Base-by-base conservation (phyloP, 1,140 invertebrate genomes). In the Cylas formicarius region DNA sequence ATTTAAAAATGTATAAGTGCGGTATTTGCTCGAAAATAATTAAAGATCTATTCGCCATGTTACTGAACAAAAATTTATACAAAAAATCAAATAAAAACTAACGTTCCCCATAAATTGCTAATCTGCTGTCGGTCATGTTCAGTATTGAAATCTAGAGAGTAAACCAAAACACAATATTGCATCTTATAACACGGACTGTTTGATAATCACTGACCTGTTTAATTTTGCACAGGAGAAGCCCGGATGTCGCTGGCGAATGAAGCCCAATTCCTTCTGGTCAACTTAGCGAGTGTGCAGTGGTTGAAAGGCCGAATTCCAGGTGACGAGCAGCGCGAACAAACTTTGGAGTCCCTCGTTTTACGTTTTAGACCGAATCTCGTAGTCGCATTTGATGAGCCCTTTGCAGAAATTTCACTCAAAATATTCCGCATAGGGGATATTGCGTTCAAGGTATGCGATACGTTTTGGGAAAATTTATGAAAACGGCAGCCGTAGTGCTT, bases 261-360 rank as follows among this genome's bases (percentile, higher is more conserved):
- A 72, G 87, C 86, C 1, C 90, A 94, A 63, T 94, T 81, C 68
- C 72, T 96, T 23, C 62, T 95, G 14, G 71, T 95, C 10, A 90
- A 84, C 61, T 67, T 74, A 52, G 72, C 78, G 8, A 93, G 89
- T 53, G 75, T 90, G 4, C 60, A 71, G 48, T 84, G 79, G 75
- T 70, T 89, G 26, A 66, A 69, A 27, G 67, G 74, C 21, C 75
- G 75, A 67, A 74, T 86, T 28, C 51, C 67, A 22, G 67, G 71
- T 29, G 66, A 77, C 40, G 51, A 68, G 48, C 66, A 70, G 32
- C 62, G 63, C 14, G 71, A 76, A 44, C 50, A 69, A 29, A 23
- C 22, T 8, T 58, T 75, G 17, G 68, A 76, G 14, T 70, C 76
- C 39, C 68, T 80, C 10, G 66, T 79, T 3, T 62, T 77, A 48